Evolutionary conservation across 1,140 invertebrate species (phyloP).

Genomic region (Schmidtea mediterranea): DNA sequence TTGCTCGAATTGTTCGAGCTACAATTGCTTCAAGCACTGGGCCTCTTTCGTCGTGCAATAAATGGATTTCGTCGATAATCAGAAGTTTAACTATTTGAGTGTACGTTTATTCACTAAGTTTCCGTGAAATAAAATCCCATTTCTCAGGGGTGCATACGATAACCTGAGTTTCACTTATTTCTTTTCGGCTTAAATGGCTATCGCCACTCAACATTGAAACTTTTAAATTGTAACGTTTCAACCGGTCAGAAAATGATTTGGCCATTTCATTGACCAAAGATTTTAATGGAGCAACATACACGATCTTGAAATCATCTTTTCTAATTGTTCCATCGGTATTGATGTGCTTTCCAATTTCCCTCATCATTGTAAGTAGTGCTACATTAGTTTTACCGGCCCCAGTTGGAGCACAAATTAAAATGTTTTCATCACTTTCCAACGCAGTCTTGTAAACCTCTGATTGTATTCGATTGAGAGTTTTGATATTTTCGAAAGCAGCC

Average conservation of each 20-base stretch:
- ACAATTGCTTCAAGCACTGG: constrained; percentile 86
- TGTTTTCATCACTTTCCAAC: constrained; percentile 81
- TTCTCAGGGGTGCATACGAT: constrained; percentile 99
- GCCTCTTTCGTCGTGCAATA: constrained; percentile 87
- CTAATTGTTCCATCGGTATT: constrained; percentile 36
- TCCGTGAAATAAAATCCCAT: constrained; percentile 91
- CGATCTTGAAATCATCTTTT: constrained; percentile 70
- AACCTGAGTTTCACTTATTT: constrained; percentile 80
- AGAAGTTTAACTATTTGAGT: constrained; percentile 75
- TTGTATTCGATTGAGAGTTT: constrained; percentile 68
- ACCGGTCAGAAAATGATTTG: constrained; percentile 41
- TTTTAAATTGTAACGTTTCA: constrained; percentile 61
- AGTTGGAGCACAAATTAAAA: constrained; percentile 36
- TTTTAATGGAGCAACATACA: constrained; percentile 76
- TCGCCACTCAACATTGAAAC: constrained; percentile 94
- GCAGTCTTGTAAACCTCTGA: constrained; percentile 76
- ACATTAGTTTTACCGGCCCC: constrained; percentile 66
- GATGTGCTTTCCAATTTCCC: constrained; percentile 59
- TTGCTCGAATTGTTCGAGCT: constrained; percentile 60
- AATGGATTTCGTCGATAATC: constrained; percentile 95
- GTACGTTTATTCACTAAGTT: constrained; percentile 70
- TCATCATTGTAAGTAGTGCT: constrained; percentile 63
- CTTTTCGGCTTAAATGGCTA: constrained; percentile 78
- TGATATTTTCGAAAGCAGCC: constrained; percentile 46
- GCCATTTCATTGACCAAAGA: constrained; percentile 99